Conservation (phyloP, 2,797 vertebrate genomes). For the Coendou prehensilis region DNA sequence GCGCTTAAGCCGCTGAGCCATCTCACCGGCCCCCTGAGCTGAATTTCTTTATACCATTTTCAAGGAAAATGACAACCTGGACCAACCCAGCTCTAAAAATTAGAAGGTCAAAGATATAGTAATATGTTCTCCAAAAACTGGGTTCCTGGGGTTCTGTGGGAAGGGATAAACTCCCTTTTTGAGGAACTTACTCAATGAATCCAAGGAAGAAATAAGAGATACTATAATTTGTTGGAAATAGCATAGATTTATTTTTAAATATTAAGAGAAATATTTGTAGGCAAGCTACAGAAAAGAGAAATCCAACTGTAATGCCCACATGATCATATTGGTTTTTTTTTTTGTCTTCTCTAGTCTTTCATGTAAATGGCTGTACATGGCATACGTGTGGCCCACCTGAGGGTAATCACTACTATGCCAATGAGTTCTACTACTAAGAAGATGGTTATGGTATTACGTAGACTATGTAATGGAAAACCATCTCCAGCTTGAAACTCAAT, state of each 20-base stretch:
- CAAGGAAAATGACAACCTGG: background rate
- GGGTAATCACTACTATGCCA: background rate
- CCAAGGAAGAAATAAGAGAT: slow-evolving; percentile 22
- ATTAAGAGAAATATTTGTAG: slow-evolving; percentile 53
- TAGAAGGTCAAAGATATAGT: background rate
- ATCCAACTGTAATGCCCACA: background rate
- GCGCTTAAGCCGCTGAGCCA: too few species aligned
- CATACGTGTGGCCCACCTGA: background rate
- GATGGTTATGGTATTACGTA: background rate
- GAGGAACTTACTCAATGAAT: background rate
- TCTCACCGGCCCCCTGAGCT: too few species aligned
- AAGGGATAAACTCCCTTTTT: background rate
- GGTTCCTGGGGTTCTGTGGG: background rate
- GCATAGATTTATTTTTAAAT: slow-evolving; percentile 29
- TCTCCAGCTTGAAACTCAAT: background rate
- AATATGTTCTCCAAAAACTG: background rate
- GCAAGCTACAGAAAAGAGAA: slow-evolving; percentile 29
- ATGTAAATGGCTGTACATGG: background rate
- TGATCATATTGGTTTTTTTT: background rate
- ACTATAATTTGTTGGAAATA: slow-evolving; percentile 12
- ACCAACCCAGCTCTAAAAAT: background rate
- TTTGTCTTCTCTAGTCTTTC: background rate
- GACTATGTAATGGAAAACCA: background rate
- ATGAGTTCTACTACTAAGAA: background rate
- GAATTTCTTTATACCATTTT: background rate